Base-by-base conservation (phyloP, 1,140 invertebrate genomes). In the Danaus plexippus region DNA sequence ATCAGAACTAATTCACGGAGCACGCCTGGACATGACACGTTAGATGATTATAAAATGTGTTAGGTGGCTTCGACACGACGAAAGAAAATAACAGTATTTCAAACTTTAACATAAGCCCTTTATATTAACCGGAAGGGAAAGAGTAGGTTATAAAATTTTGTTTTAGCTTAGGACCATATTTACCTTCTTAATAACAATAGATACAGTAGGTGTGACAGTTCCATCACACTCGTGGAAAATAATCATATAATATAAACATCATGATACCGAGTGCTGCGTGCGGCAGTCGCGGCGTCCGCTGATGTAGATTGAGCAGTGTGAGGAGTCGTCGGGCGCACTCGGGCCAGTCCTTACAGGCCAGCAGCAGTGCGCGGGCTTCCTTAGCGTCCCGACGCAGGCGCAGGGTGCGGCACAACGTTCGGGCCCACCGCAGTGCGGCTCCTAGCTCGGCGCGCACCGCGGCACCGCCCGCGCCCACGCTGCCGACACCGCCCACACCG, bases 291-390 rank as follows among this genome's bases (percentile, higher is more conserved):
- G 72, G 94, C 1, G 93, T 90, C n/a, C 95, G 93, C 75, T 95
- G 96, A 73, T 95, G 97, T 6, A 95, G 94, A 80, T 97, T 97
- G 1, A 97, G 89, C 32, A 98, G 86, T 0, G 95, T 96, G 9
- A 96, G 92, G 47, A 97, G 81, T 59, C 96, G 94, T 52, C 95
- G 90, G 7, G 95, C 87, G 6, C 95, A 91, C 72, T 97, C 96
- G 12, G 92, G 90, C 89, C 95, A 93, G 63, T 97, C 96, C 81
- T 97, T 97, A 66, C 90, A 92, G 44, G 90, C 88, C 9, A 91
- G 76, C 32, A 93, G 73, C 63, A 92, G 87, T 53, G 88, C 90
- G 32, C 91, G 85, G 0, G 91, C 90, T 61, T 93, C 92, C 53
- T 92, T 92, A 10, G 87, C 87, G 64, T 92, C 91, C 10, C 91